phyloP scores from a whole-genome alignment of 2,888 invertebrate species.

The Unio delphinus region DNA sequence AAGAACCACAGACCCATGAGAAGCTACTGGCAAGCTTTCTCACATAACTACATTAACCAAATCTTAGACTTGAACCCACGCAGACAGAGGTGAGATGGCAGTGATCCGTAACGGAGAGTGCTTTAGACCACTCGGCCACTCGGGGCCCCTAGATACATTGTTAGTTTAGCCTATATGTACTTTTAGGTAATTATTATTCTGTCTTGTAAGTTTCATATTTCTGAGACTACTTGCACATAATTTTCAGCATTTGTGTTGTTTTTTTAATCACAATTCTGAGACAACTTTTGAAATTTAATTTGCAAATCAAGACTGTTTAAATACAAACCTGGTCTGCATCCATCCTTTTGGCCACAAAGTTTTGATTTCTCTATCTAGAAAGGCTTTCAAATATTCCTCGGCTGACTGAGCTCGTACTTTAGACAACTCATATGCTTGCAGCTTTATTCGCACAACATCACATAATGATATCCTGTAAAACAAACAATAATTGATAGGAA shows the following conservation, averaged over 20 bases:
- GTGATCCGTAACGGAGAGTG: too few relatives aligned
- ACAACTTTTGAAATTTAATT: not conserved
- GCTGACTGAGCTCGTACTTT: conserved; percentile 64
- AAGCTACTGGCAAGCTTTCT: too few relatives aligned
- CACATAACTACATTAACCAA: too few relatives aligned
- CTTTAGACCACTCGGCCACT: too few relatives aligned
- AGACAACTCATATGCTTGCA: conserved; percentile 73
- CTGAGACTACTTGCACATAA: too few relatives aligned
- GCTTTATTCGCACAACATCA: conserved; percentile 71
- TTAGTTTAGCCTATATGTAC: not conserved
- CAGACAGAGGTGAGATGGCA: too few relatives aligned
- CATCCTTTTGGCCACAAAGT: conserved; percentile 81
- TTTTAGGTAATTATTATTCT: not conserved
- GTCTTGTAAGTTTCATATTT: too few relatives aligned
- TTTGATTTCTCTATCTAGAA: conserved; percentile 77
- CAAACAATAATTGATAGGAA: not conserved
- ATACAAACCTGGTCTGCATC: conserved; percentile 74
- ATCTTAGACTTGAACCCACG: too few relatives aligned
- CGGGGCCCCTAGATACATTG: not conserved
- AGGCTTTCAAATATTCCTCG: conserved; percentile 75
- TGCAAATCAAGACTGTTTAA: not conserved
- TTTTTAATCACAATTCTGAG: too few relatives aligned
- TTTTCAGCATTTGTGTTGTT: too few relatives aligned
- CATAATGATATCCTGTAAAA: conserved; percentile 60
- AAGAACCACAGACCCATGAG: too few relatives aligned